Base-by-base conservation (phyloP, 2,888 invertebrate genomes). In the Calameuta pallipes region DNA sequence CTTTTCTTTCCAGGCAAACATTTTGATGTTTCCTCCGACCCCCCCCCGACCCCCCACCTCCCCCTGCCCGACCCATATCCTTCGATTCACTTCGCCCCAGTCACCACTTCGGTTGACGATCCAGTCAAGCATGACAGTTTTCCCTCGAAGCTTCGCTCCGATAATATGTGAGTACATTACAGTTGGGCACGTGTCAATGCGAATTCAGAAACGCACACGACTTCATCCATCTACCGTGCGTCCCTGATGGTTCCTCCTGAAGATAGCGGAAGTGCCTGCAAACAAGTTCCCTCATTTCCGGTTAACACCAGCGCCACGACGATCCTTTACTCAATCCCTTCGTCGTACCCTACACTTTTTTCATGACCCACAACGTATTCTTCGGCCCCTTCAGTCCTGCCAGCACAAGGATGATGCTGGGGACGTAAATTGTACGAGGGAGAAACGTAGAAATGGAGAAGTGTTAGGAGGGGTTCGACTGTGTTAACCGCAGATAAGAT, bases 201-300 rank as follows among this genome's bases (percentile, higher is more conserved):
- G 15, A 41, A 41, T 41, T 41, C 41, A 4, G 15, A 15, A 15
- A 41, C 41, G 15, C 41, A 41, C 15, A 41, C 15, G 41, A 15
- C 15, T 41, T 23, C 73, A 75, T 36, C 69, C 31, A 11, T 69
- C 68, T 73, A 4, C n/a, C 31, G 11, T 30, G 23, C 15, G 41
- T 41, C 41, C 4, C 41, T 15, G 41, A 41, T 41, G 41, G 41
- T 15, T 41, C 15, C 41, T 41, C 15, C 6, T 0, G 41, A 41
- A 41, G 41, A 41, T 6, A 41, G 15, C 41, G 41, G 41, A 15
- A 41, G 41, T 36, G 69, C 70, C 23, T 75, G 71, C 56, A 76
- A 76, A 79, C 76, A 78, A 36, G 79, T 79, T 78, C 78, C 71
- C 79, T 78, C 79, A 78, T 79, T 81, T 81, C 76, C 78, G 75